A percentile compares a stretch with the other conserved stretches of the same genome.
These are phyloP conservation scores for Argyrosomus regius DNA, from an alignment of 2,797 vertebrate species.

Conservation along the genomic window DNA sequence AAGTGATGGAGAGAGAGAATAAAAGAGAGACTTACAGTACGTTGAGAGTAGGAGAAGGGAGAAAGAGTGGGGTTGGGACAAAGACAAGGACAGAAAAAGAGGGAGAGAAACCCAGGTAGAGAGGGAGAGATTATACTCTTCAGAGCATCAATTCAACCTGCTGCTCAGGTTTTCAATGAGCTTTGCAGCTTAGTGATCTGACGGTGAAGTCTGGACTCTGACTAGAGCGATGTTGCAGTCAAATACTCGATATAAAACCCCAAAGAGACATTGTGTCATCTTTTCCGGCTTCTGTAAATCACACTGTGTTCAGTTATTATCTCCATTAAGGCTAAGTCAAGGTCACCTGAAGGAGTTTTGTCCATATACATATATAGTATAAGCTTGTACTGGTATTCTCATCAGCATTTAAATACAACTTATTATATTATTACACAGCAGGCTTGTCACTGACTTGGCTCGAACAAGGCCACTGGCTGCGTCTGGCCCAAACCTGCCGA, in stretches of 20 bases:
- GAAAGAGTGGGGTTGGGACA: background rate
- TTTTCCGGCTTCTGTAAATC: slow-evolving; percentile 3
- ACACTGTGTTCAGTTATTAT: slow-evolving; percentile 1
- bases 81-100: background rate
- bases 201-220: slow-evolving; percentile 38
- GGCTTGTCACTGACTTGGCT: slow-evolving; percentile 69
- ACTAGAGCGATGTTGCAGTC: background rate
- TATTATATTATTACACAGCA: slow-evolving; percentile 54
- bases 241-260: background rate
- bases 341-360: slow-evolving; percentile 15
- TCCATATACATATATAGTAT: background rate
- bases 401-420: slow-evolving; percentile 31
- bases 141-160: slow-evolving; percentile 53
- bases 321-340: slow-evolving; percentile 9
- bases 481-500: slow-evolving; percentile 50
- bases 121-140: slow-evolving; percentile 32
- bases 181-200: slow-evolving; percentile 28
- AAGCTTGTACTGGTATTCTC: slow-evolving; percentile 3
- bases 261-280: slow-evolving; percentile 1
- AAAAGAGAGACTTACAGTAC: slow-evolving; percentile 20
- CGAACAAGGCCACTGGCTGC: slow-evolving; percentile 41
- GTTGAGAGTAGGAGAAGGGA: background rate
- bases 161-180: slow-evolving; percentile 44
- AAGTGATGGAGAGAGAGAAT: slow-evolving; percentile 48
- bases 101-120: slow-evolving; percentile 16